Percentiles rank a stretch among this genome's conserved stretches.
phyloP scores from a whole-genome alignment of 2,113 vertebrate genomes.

The Ceratotherium simum region DNA sequence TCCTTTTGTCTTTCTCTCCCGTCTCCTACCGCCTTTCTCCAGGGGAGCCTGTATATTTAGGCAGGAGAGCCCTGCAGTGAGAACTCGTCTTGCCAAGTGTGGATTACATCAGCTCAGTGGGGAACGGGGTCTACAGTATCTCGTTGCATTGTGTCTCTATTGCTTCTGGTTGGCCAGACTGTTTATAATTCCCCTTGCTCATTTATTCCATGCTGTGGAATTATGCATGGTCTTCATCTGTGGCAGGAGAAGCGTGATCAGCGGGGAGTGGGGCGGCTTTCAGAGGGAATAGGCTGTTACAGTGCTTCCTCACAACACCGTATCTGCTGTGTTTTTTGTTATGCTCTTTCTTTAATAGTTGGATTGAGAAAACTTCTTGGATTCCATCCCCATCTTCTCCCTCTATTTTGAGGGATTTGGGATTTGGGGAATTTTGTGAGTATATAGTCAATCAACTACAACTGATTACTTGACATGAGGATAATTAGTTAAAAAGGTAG shows the following conservation, averaged over 20 bases:
- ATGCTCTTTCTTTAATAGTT: slow-evolving; percentile 28
- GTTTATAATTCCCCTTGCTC: slow-evolving; percentile 53
- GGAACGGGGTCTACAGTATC: not conserved
- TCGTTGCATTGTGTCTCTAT: slow-evolving; percentile 61
- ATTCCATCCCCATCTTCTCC: not conserved
- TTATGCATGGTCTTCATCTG: slow-evolving; percentile 44
- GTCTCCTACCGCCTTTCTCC: not conserved
- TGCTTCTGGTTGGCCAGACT: slow-evolving; percentile 63
- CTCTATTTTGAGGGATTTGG: slow-evolving; percentile 9
- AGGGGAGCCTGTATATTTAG: not conserved
- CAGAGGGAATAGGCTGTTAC: not conserved
- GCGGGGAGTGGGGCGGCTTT: not conserved
- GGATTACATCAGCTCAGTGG: slow-evolving; percentile 63
- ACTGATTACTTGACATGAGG: slow-evolving; percentile 57
- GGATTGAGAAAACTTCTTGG: slow-evolving; percentile 41
- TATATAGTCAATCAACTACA: slow-evolving; percentile 52
- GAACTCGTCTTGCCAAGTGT: slow-evolving; percentile 54
- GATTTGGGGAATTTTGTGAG: slow-evolving; percentile 31
- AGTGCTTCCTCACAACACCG: not conserved
- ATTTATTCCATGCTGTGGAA: slow-evolving; percentile 66
- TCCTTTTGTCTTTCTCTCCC: not conserved
- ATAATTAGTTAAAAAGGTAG: slow-evolving; percentile 67
- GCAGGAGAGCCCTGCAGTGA: not conserved
- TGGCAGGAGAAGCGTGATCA: not conserved
- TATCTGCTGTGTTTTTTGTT: not conserved